A percentile compares a stretch with the other conserved stretches of the same genome.
Conservation (phyloP, 2,113 vertebrate genomes). For the Dasyornis broadbenti region DNA sequence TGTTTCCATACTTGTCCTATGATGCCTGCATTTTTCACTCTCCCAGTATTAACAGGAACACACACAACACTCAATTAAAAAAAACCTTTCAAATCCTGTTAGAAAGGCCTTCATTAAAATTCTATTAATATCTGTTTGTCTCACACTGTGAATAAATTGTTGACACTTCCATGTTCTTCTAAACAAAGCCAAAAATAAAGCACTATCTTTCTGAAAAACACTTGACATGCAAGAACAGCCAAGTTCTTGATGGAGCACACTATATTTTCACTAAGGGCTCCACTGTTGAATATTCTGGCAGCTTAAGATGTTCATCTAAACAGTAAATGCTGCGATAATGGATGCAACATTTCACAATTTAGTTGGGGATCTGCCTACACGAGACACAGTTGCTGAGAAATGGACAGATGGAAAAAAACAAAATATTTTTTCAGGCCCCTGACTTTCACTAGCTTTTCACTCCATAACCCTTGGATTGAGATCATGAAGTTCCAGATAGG, state of each 20-base stretch:
- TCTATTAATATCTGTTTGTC: slow-evolving; percentile 66
- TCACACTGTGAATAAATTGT: slow-evolving; percentile 46
- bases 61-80: neutral
- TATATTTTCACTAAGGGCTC: neutral
- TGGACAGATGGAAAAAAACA: neutral
- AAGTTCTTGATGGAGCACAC: neutral
- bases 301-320: neutral
- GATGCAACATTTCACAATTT: slow-evolving; percentile 35
- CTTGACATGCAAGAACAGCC: neutral
- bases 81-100: neutral
- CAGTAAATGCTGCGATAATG: neutral
- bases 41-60: slow-evolving; percentile 13
- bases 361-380: slow-evolving; percentile 18
- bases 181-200: slow-evolving; percentile 41
- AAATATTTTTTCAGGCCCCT: neutral
- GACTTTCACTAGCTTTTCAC: neutral
- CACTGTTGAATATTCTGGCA: slow-evolving; percentile 38
- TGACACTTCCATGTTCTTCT: slow-evolving; percentile 21
- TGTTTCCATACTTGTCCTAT: neutral
- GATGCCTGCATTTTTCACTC: neutral
- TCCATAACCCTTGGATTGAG: neutral
- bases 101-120: slow-evolving; percentile 52
- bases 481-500: neutral
- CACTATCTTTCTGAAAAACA: neutral
- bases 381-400: neutral